Evolutionary conservation across 2,888 invertebrate genomes (phyloP).

Genomic region (Temnothorax ravouxi): DNA sequence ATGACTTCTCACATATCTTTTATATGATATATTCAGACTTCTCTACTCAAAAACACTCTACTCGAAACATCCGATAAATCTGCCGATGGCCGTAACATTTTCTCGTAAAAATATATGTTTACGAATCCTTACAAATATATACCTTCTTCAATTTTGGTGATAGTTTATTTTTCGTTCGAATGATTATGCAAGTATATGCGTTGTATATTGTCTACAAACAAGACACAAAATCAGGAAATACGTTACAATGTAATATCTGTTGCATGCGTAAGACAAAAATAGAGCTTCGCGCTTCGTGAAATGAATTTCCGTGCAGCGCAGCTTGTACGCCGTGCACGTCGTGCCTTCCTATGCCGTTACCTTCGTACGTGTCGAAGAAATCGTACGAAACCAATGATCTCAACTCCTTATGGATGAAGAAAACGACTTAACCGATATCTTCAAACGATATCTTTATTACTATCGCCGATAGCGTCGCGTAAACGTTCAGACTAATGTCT

Average conservation of each 20-base stretch:
- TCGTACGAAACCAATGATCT: constrained; percentile 61
- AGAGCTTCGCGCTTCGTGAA: constrained; percentile 37
- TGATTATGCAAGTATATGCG: not conserved
- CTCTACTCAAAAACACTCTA: not conserved
- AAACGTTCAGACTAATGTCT: constrained; percentile 22
- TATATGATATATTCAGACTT: not conserved
- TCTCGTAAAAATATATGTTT: not conserved
- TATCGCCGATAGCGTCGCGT: constrained; percentile 5
- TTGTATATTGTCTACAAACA: not conserved
- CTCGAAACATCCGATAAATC: not conserved
- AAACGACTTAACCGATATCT: constrained; percentile 48
- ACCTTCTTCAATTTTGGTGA: not conserved
- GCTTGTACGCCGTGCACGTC: constrained; percentile 63
- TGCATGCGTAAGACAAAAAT: constrained; percentile 40
- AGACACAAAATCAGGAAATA: not conserved
- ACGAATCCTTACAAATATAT: not conserved
- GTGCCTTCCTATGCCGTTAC: constrained; percentile 62
- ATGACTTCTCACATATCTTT: not conserved
- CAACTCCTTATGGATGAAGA: constrained; percentile 17
- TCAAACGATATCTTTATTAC: constrained; percentile 30
- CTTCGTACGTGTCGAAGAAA: constrained; percentile 67
- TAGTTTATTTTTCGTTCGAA: not conserved
- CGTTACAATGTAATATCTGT: constrained; percentile 62
- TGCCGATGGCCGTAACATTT: not conserved
- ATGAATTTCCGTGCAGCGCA: constrained; percentile 62